These are phyloP conservation scores for Hyperoplus lanceolatus DNA, from an alignment of 2,797 vertebrate genomes.

Conservation along the genomic window DNA sequence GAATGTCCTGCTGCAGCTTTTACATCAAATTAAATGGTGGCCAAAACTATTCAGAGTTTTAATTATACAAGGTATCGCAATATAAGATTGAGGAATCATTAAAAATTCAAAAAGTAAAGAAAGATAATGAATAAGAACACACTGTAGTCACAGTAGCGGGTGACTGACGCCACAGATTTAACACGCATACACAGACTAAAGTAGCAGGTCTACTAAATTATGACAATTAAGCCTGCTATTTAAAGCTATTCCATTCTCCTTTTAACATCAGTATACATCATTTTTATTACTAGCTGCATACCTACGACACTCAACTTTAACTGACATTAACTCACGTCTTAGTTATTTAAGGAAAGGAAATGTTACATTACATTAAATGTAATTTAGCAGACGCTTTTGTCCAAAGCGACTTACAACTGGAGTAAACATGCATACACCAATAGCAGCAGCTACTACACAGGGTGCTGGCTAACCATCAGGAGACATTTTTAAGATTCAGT, in stretches of 20 bases:
- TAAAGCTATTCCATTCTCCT: neutral
- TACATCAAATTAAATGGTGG: conserved; percentile 31
- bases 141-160: neutral
- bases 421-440: too few species aligned
- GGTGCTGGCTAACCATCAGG: too few species aligned
- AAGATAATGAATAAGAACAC: neutral
- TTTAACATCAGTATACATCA: neutral
- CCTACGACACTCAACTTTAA: neutral
- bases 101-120: neutral
- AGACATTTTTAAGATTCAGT: too few species aligned
- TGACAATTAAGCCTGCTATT: neutral
- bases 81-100: conserved; percentile 26
- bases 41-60: conserved; percentile 21
- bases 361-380: too few species aligned
- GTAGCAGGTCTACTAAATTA: neutral
- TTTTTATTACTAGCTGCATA: neutral
- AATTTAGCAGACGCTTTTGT: too few species aligned
- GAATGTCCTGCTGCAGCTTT: conserved; percentile 7
- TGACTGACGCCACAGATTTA: conserved; percentile 8
- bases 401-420: too few species aligned
- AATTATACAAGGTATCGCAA: conserved; percentile 26
- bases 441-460: too few species aligned
- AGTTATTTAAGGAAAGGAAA: too few species aligned
- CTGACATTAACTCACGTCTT: neutral
- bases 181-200: neutral